phyloP scores from a whole-genome alignment of 2,797 vertebrate genomes.

The Tapirus indicus region DNA sequence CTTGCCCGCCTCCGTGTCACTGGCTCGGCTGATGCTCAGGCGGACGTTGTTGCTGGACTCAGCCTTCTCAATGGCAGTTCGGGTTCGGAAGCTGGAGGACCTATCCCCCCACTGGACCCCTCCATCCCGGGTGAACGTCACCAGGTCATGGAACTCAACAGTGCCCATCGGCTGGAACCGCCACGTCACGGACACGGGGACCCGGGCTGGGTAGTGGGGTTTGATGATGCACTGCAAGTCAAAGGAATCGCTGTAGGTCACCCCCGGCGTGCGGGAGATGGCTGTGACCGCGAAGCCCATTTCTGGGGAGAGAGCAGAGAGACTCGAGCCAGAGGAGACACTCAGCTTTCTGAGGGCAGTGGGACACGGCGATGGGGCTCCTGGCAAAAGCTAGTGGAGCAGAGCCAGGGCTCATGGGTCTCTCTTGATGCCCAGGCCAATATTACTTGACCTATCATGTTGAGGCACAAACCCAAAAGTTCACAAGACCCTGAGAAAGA shows the following conservation, averaged over 20 bases:
- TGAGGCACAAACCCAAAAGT: not conserved
- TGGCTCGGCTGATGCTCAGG: conserved; percentile 95
- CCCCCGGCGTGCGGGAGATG: conserved; percentile 96
- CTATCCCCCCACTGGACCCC: conserved; percentile 97
- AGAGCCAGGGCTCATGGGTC: not conserved
- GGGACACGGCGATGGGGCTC: rapidly evolving
- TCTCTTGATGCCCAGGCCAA: not conserved
- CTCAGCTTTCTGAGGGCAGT: not conserved
- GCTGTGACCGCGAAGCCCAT: conserved; percentile 96
- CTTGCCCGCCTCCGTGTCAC: conserved; percentile 95
- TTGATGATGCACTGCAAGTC: conserved; percentile 98
- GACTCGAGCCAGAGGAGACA: not conserved
- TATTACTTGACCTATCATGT: not conserved
- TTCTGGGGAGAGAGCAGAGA: conserved; percentile 88
- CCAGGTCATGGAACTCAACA: conserved; percentile 94
- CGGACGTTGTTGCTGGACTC: conserved; percentile 97
- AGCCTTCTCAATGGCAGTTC: conserved; percentile 95
- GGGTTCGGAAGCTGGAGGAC: conserved; percentile 92
- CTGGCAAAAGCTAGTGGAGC: rapidly evolving
- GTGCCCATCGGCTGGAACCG: conserved; percentile 93
- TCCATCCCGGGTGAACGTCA: conserved; percentile 96
- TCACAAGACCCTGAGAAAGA: not conserved
- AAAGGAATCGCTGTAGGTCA: conserved; percentile 96
- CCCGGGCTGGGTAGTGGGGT: conserved; percentile 94
- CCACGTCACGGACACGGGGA: conserved; percentile 96